phyloP scores from a whole-genome alignment of 1,140 invertebrate genomes.

The Orussus abietinus region DNA sequence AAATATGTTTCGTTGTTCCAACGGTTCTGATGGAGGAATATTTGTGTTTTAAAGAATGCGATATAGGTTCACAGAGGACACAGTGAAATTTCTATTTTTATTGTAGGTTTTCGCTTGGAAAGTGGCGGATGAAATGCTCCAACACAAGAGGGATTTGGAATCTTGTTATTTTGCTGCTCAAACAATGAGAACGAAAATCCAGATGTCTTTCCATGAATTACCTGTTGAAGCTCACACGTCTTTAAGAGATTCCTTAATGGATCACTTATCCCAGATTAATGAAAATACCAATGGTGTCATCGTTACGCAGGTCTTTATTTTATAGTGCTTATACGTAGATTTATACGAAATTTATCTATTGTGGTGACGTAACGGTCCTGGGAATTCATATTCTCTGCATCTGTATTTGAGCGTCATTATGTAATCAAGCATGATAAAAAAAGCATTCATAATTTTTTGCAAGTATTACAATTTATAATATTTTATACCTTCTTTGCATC shows the following conservation, averaged over 20 bases:
- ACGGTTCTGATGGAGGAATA: too few relatives aligned
- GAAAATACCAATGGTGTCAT: slow-evolving; percentile 79
- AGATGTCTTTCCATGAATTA: slow-evolving; percentile 90
- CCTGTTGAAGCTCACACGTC: slow-evolving; percentile 79
- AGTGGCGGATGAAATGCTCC: slow-evolving; percentile 88
- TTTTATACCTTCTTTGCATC: slow-evolving; percentile 11
- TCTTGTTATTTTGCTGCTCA: slow-evolving; percentile 98
- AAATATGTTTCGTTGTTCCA: slow-evolving; percentile 10
- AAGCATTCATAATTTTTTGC: too few relatives aligned
- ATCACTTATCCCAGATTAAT: slow-evolving; percentile 83
- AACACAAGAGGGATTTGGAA: slow-evolving; percentile 79
- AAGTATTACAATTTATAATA: slow-evolving; percentile 6
- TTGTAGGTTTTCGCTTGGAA: slow-evolving; percentile 89
- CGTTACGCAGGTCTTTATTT: slow-evolving; percentile 70
- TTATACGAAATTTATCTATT: slow-evolving; percentile 1
- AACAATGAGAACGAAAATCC: slow-evolving; percentile 94
- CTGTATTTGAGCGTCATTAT: too few relatives aligned
- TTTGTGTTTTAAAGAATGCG: too few relatives aligned
- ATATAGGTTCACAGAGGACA: neutral
- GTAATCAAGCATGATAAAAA: too few relatives aligned
- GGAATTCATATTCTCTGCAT: too few relatives aligned
- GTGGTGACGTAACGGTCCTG: too few relatives aligned
- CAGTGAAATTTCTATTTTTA: slow-evolving; percentile 28
- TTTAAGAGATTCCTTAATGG: slow-evolving; percentile 85
- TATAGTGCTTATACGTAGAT: slow-evolving; percentile 7